Base-by-base conservation (phyloP, 2,888 invertebrate species). In the Calliopum simillimum region DNA sequence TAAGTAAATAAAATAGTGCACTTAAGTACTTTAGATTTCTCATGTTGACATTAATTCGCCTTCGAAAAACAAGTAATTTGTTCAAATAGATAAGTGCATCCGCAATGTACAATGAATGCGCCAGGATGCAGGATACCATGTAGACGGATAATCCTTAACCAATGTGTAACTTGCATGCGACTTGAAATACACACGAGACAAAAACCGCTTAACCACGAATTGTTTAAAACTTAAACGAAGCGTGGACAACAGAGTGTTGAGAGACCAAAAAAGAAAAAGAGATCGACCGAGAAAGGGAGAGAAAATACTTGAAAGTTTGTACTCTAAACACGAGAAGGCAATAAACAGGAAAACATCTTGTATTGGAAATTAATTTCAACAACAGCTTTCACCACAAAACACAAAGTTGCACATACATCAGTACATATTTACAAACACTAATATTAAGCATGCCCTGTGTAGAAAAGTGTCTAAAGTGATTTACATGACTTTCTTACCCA, bases 341-440 rank as follows among this genome's bases (percentile, higher is more conserved):
- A 80, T 79, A 79, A 79, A 79, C 71, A 77, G 71, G 59, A 63
- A 58, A 71, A 68, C 70, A 62, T 59, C 65, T 70, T 70, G 72
- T 75, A 79, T 80, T 80, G 74, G 74, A 79, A 80, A 80, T 80
- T 79, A 80, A 80, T 80, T 80, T 77, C 73, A 79, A 79, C 51
- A 55, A 55, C 55, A 55, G 23, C 19, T 19, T 16, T 49, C 19
- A 12, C 55, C 16, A 55, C 55, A 55, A 21, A 61, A 41, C 23
- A 58, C 16, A 21, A 19, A 51, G 21, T 14, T 16, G 51, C 16
- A 19, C 19, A 21, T 51, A 16, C 47, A 47, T 47, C 16, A 47
- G 3, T 47, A n/a, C 16, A 16, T 16, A n/a, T 47, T 47, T 47
- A 6, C 51, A 51, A 51, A 11, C 16, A 51, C 51, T n/a, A 51